Evolutionary conservation across 2,888 invertebrate genomes (phyloP), one percentile per base, ranked within the genome.

Genomic region (Pharmacophagus antenor): DNA sequence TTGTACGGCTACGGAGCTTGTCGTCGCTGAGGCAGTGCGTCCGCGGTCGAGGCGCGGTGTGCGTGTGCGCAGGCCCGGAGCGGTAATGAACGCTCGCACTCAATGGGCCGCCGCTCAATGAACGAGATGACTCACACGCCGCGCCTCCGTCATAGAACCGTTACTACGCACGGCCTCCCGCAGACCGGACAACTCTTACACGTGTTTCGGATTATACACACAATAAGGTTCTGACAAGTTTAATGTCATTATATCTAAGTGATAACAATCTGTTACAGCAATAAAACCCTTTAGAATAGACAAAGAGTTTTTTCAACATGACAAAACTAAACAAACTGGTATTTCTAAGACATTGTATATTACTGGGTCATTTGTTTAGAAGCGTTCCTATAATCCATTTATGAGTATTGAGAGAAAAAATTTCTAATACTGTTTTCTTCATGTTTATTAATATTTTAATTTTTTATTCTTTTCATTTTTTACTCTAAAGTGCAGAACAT

Each of bases 41-140:
- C 73, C 69, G 70, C 75, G 85, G 80, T 82, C 82, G 83, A 84
- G 80, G 83, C 84, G 88, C 86, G 86, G 82, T 73, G 80, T 80
- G 88, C 83, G 85, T 87, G 87, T 80, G 88, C 82, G 83, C 85
- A 74, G 85, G 82, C 80, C 85, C 91, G 84, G 80, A 89, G 82
- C 85, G 80, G 88, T 88, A 88, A 88, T 88, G 87, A 88, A 84
- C 82, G 81, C 82, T 76, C 80, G 82, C 86, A 85, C 84, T 88
- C 83, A 88, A 88, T 88, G 88, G 88, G 82, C 85, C 73, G 69
- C 68, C 71, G 70, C 77, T 79, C 76, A 79, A 77, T 79, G 79
- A 73, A 75, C 72, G 74, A 74, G 81, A 80, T 89, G 88, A 88
- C 82, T 89, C 89, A 90, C 81, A 74, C 85, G 80, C 85, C 85